Conservation (phyloP, 2,113 vertebrate genomes). For the Phyllostomus hastatus region DNA sequence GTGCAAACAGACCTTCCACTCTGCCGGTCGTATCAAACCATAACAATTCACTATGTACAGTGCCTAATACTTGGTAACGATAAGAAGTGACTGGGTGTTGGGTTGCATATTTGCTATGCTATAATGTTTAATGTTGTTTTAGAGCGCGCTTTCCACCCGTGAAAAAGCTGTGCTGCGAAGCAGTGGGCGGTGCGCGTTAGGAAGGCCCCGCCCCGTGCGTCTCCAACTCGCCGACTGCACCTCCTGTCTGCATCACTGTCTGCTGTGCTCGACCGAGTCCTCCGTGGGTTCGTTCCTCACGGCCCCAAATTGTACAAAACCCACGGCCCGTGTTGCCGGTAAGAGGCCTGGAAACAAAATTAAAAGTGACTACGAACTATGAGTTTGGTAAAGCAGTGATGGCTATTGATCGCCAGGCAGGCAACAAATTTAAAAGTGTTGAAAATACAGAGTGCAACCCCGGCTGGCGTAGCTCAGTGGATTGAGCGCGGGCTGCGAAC, state of each 20-base stretch:
- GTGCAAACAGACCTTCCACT: not conserved
- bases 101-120: not conserved
- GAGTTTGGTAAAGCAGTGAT: not conserved
- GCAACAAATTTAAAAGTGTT: not conserved
- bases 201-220: not conserved
- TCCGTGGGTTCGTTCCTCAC: not conserved
- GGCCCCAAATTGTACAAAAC: not conserved
- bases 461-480: no score
- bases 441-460: not conserved
- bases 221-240: not conserved
- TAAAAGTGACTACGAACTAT: not conserved
- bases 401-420: not conserved
- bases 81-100: not conserved
- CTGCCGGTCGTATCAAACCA: not conserved
- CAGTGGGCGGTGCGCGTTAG: not conserved
- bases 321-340: not conserved
- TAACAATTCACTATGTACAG: not conserved
- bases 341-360: not conserved
- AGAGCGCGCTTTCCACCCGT: not conserved
- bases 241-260: not conserved
- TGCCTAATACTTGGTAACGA: not conserved
- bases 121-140: no score
- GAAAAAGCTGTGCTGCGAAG: not conserved
- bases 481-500: no score
- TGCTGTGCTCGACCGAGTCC: not conserved